phyloP scores from a whole-genome alignment of 2,797 vertebrate species.

The Cephalopachus bancanus region DNA sequence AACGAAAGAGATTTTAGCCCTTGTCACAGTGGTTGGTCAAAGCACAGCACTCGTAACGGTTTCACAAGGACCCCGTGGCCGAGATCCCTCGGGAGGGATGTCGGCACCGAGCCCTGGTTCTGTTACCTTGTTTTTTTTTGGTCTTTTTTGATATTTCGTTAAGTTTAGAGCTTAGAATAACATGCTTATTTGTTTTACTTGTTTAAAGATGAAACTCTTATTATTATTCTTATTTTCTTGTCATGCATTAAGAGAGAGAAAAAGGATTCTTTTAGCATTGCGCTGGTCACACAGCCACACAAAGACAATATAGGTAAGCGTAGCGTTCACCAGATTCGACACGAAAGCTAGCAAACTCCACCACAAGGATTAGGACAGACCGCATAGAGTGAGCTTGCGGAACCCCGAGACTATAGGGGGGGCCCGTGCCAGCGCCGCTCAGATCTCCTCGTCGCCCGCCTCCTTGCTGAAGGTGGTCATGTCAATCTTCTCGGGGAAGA shows the following conservation, averaged over 20 bases:
- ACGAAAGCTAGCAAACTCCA: constrained; percentile 67
- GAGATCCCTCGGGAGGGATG: constrained; percentile 36
- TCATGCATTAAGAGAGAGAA: constrained; percentile 77
- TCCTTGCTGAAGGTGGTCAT: constrained; percentile 92
- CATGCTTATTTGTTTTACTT: constrained; percentile 75
- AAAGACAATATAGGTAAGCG: constrained; percentile 59
- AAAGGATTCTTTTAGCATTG: not conserved
- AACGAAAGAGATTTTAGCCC: constrained; percentile 62
- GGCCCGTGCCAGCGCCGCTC: not conserved
- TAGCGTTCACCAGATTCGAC: constrained; percentile 67
- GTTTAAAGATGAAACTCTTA: constrained; percentile 69
- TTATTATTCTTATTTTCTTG: constrained; percentile 47
- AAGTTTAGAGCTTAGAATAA: constrained; percentile 73
- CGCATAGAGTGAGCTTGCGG: constrained; percentile 50
- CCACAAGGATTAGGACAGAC: constrained; percentile 72
- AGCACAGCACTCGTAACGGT: not conserved
- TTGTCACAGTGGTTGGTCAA: constrained; percentile 79
- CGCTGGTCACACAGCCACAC: constrained; percentile 61
- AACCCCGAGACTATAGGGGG: constrained; percentile 57
- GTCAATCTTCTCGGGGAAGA: constrained; percentile 96
- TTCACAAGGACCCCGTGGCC: constrained; percentile 57
- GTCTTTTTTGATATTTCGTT: constrained; percentile 74
- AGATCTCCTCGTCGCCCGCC: constrained; percentile 92
- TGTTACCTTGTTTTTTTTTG: constrained; percentile 80
- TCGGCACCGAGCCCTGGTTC: constrained; percentile 66